Evolutionary conservation across 2,888 invertebrate genomes (phyloP), one percentile per base, ranked within the genome.

Genomic region (Heliconius charithonia): DNA sequence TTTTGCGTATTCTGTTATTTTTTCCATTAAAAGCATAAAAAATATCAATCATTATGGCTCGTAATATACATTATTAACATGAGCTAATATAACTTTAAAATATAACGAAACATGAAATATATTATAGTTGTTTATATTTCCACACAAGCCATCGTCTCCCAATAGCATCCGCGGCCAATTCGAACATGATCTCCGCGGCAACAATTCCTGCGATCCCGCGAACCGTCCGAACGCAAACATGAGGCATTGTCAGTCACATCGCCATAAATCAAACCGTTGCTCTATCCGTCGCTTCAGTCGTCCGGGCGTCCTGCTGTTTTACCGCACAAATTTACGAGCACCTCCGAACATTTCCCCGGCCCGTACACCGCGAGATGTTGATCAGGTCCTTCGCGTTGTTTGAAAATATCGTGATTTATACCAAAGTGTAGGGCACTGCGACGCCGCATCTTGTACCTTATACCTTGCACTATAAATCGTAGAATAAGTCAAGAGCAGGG

Each of bases 381-480:
- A 93, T 92, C 92, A 90, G 88, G 90, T 89, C 89, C 89, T 87
- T 87, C 88, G 89, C 90, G 91, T 93, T 93, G 93, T 93, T 94
- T 92, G 92, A 93, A 94, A 94, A 94, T 93, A 92, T 90, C 89
- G 89, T 93, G 93, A 93, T 93, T 94, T 93, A 94, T 93, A 88
- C 88, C 89, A 90, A 91, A 90, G 85, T 86, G 84, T 79, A 80
- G 65, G 56, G 75, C 65, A 79, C 81, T 65, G 74, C 72, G 80
- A 81, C 76, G 79, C 78, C 51, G 78, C 65, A 77, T 80, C 73
- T 78, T 75, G 75, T 78, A 76, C 79, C 80, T 80, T 77, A 77
- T 74, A 63, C 32, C 73, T 62, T 69, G 67, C 29, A 1, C 27
- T 41, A 69, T 67, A 74, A 74, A 78, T 69, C 37, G 72, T 78